Base-by-base conservation (phyloP, 2,113 vertebrate species). In the Eurypyga helias region DNA sequence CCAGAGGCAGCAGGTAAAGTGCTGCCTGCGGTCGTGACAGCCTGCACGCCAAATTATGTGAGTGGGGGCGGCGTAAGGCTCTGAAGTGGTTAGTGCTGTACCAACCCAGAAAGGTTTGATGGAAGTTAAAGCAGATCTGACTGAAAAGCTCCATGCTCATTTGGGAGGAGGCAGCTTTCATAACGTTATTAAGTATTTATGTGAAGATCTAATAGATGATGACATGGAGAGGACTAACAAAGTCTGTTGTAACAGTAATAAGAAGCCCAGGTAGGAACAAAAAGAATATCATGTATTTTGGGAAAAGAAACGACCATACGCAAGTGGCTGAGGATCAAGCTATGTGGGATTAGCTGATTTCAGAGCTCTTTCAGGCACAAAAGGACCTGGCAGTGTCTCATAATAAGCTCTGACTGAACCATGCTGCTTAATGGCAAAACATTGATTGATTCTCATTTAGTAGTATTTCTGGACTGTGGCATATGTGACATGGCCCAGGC, bases 391-490 rank as follows among this genome's bases (percentile, higher is more conserved):
- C 17, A 4, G 13, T 70, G 18, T 69, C 57, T 76, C 34, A 43
- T 91, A 71, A 82, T 54, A 54, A 81, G 25, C 33, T 83, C 60
- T 85, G 61, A 49, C 45, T 87, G 54, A 78, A 96, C 83, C 26
- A 76, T 58, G 24, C 46, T 93, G 43, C 83, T 71, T 83, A 77
- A 83, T 78, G 48, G 79, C 43, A 77, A 72, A 90, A 67, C 33
- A 65, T 14, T 61, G 79, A 83, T 62, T 76, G 62, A 67, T 51
- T 93, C 43, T 87, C 19, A 60, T 92, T 86, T 78, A 62, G 26
- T 71, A 38, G 38, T 90, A 78, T 92, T 82, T 51, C 60, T 84
- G 55, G 48, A 67, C 80, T 61, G 21, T 70, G 46, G 23, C 2
- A 2, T 93, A 83, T 58, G 36, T 88, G 67, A 85, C 49, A 28